Base-by-base conservation (phyloP, 2,797 vertebrate genomes). In the Brotula barbata region DNA sequence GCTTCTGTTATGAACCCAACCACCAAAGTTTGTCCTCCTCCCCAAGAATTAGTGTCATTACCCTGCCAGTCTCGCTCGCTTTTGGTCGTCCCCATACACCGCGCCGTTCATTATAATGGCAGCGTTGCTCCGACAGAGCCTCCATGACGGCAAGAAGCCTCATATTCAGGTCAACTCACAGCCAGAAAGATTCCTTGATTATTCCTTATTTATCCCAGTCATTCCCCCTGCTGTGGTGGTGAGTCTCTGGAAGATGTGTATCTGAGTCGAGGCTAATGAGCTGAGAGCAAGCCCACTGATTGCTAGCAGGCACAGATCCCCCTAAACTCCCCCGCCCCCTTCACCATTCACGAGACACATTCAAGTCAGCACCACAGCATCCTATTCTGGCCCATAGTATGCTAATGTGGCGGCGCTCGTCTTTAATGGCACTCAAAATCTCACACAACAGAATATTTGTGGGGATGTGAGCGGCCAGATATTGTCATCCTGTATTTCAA, bases 191-290 rank as follows among this genome's bases (percentile, higher is more conserved):
- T 71, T 78, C 67, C 75, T 78, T 87, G 80, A 88, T 85, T 87
- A 87, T 87, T 84, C 75, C 78, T 82, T 84, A 87, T 89, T 87
- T 78, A 83, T 89, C 73, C 77, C 72, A 78, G 82, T 73, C 84
- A 63, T 73, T 73, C 43, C 64, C 59, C 86, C 84, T 3, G 83
- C 86, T 87, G 86, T 31, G 75, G 68, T 3, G 52, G 16, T 63
- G 57, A 76, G 76, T 75, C 76, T 79, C 70, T 51, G 69, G 64
- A 77, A 81, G 79, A 80, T 75, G 77, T 82, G 83, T 58, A 68
- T 71, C 58, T 67, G 78, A 73, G 62, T 43, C 49, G 1, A 31
- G 44, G 76, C 80, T 88, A 88, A 86, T 88, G 87, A 88, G 80
- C 74, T 75, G 71, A 79, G 76, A 58, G 72, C 60, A 16, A 43